Evolutionary conservation across 2,113 vertebrate genomes (phyloP).

Genomic region (Xyrauchen texanus): DNA sequence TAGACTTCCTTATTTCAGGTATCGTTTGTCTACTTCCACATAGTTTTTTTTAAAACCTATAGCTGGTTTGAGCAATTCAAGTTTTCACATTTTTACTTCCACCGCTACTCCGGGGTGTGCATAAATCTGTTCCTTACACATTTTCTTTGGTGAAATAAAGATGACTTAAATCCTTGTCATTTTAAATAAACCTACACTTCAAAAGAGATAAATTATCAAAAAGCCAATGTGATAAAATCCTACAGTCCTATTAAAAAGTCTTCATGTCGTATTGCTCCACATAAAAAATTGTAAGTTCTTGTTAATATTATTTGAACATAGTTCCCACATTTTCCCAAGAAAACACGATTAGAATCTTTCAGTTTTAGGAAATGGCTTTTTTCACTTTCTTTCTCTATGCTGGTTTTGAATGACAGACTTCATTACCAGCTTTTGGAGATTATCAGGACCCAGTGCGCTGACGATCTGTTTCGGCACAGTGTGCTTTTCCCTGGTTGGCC

Average conservation of each 20-base stretch:
- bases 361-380: slow-evolving; percentile 2
- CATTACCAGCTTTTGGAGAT: slow-evolving; percentile 30
- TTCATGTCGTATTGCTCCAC: not conserved
- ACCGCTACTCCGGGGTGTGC: no score
- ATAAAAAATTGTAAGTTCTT: not conserved
- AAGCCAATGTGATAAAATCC: not conserved
- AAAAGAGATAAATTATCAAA: not conserved
- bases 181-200: not conserved
- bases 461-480: slow-evolving; percentile 57
- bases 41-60: no score
- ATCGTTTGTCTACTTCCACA: no score
- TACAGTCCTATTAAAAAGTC: not conserved
- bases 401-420: slow-evolving; percentile 48
- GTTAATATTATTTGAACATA: slow-evolving; percentile 26
- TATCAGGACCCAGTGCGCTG: slow-evolving; percentile 41
- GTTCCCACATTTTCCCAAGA: slow-evolving; percentile 23
- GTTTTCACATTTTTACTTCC: no score
- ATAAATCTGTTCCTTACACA: not conserved
- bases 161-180: not conserved
- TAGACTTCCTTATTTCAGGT: no score
- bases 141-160: slow-evolving; percentile 1
- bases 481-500: slow-evolving; percentile 60
- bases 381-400: not conserved
- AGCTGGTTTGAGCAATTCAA: no score
- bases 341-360: slow-evolving; percentile 13